Conservation (phyloP, 2,888 invertebrate species). For the Escarpia spicata region DNA sequence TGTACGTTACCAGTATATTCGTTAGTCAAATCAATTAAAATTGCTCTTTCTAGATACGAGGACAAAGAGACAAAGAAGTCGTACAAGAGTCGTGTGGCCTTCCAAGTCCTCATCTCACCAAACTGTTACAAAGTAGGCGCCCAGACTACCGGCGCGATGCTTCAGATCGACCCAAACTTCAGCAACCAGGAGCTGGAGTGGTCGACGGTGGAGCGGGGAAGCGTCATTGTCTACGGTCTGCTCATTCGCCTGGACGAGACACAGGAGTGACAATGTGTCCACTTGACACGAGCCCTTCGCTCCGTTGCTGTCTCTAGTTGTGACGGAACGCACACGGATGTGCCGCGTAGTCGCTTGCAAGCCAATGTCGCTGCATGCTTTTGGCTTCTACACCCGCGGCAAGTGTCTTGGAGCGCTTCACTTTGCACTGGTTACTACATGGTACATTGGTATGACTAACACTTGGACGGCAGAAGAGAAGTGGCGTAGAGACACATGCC, state of each 20-base stretch:
- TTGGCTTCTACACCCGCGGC: too few relatives aligned
- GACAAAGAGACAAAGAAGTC: background rate
- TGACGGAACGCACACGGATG: too few relatives aligned
- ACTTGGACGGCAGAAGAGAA: conserved; percentile 28
- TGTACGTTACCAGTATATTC: too few relatives aligned
- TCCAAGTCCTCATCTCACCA: conserved; percentile 20
- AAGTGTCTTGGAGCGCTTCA: too few relatives aligned
- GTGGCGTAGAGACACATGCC: conserved; percentile 26
- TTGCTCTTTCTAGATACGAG: background rate
- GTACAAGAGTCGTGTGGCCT: background rate
- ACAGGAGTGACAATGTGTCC: background rate
- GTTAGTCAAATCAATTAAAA: background rate
- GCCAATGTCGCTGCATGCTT: too few relatives aligned
- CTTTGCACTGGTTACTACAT: too few relatives aligned
- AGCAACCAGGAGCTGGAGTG: conserved; percentile 22
- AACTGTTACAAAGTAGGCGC: conserved; percentile 18
- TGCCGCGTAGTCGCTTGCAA: too few relatives aligned
- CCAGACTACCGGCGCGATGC: background rate
- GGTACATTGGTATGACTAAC: background rate
- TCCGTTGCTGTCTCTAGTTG: too few relatives aligned
- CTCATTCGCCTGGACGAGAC: background rate
- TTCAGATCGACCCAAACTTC: conserved; percentile 13
- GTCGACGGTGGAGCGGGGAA: conserved; percentile 8
- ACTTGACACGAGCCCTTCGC: too few relatives aligned
- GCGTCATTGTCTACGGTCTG: conserved; percentile 22